A percentile compares a stretch with the other conserved stretches of the same genome.
These are phyloP conservation scores for Podargus strigoides DNA, from an alignment of 2,797 vertebrate species.

Conservation along the genomic window DNA sequence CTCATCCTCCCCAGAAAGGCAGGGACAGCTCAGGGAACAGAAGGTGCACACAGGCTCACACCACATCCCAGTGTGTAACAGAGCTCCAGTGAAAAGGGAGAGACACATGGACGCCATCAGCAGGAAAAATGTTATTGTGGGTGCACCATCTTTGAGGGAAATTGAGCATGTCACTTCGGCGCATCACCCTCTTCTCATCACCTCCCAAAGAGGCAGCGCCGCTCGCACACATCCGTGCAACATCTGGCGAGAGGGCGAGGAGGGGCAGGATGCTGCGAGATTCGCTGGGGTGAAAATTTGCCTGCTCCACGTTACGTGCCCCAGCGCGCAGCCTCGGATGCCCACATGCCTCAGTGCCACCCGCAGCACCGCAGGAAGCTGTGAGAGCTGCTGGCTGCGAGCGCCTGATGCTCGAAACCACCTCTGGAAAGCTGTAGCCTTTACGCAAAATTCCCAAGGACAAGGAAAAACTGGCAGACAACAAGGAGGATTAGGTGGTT, in stretches of 20 bases:
- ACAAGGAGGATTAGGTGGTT: slow-evolving; percentile 26
- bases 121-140: slow-evolving; percentile 40
- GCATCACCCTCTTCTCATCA: slow-evolving; percentile 53
- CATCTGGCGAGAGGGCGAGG: not conserved
- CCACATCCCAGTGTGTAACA: not conserved
- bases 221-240: not conserved
- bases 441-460: slow-evolving; percentile 21
- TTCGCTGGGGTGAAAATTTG: not conserved
- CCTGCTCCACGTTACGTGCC: fast-evolving
- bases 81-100: slow-evolving; percentile 3
- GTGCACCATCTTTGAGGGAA: slow-evolving; percentile 52
- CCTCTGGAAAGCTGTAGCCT: not conserved
- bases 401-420: not conserved
- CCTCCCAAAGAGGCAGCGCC: slow-evolving; percentile 12
- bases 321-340: not conserved
- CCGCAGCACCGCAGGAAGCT: not conserved
- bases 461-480: slow-evolving; percentile 17
- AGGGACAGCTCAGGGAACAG: not conserved
- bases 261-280: not conserved
- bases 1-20: not conserved
- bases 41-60: not conserved
- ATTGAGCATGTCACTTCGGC: slow-evolving; percentile 41
- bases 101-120: slow-evolving; percentile 58
- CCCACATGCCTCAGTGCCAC: fast-evolving
- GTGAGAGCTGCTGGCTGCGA: not conserved